phyloP scores from a whole-genome alignment of 2,797 vertebrate species.

The Brachyrhaphis roseni region DNA sequence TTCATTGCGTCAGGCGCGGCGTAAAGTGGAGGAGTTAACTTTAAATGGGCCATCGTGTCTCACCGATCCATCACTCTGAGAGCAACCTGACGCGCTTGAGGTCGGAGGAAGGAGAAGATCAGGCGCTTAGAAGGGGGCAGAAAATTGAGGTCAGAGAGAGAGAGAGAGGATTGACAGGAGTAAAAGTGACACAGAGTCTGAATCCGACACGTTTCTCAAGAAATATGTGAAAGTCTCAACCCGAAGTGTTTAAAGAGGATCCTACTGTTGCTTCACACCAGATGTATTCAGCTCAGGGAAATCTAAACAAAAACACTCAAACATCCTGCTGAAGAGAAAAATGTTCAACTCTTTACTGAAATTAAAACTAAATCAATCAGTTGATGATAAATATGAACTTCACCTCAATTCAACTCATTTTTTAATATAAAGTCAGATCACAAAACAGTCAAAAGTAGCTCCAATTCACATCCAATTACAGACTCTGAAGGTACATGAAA shows the following conservation, averaged over 20 bases:
- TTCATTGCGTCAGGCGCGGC: slow-evolving; percentile 49
- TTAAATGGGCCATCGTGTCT: slow-evolving; percentile 67
- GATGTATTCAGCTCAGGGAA: neutral
- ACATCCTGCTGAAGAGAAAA: neutral
- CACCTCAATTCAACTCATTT: neutral
- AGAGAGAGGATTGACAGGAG: slow-evolving; percentile 47
- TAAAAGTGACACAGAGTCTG: slow-evolving; percentile 40
- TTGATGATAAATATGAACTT: neutral
- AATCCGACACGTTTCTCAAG: neutral
- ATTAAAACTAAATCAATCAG: neutral
- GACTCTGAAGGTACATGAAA: neutral
- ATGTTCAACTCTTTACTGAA: neutral
- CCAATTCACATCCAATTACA: neutral
- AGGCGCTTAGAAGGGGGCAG: slow-evolving; percentile 59
- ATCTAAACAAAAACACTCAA: neutral
- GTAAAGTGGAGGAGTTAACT: slow-evolving; percentile 59
- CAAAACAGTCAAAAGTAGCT: neutral
- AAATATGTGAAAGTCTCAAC: neutral
- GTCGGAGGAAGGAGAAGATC: slow-evolving; percentile 58
- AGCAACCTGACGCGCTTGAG: slow-evolving; percentile 51
- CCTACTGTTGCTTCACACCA: neutral
- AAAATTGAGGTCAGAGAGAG: slow-evolving; percentile 63
- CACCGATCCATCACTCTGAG: slow-evolving; percentile 63
- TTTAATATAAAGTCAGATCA: neutral
- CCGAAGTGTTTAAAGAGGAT: neutral